Evolutionary conservation across 2,797 vertebrate genomes (phyloP).

Genomic region (Falco naumanni): DNA sequence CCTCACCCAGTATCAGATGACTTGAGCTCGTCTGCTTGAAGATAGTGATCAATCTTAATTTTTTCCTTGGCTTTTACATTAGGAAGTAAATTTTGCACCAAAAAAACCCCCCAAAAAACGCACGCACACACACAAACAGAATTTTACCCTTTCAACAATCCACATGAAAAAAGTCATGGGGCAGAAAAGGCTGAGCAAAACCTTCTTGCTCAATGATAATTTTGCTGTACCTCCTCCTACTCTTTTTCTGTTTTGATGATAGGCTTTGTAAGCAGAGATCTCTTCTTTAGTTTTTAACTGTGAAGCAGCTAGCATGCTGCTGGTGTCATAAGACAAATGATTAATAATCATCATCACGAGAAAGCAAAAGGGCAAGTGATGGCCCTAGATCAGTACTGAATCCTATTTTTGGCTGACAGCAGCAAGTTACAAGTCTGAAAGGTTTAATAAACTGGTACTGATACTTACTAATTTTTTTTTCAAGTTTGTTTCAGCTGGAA

Average conservation of each 20-base stretch:
- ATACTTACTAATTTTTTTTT: neutral
- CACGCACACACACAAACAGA: too few relatives aligned
- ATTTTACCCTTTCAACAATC: neutral
- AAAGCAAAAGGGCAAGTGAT: neutral
- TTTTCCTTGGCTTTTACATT: neutral
- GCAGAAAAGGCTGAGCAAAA: neutral
- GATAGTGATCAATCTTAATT: neutral
- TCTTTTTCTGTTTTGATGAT: neutral
- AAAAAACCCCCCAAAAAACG: neutral
- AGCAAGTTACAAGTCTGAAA: neutral
- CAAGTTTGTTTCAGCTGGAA: neutral
- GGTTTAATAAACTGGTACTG: neutral
- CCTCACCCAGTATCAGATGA: neutral
- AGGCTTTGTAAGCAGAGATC: neutral
- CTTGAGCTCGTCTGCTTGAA: neutral
- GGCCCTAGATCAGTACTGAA: neutral
- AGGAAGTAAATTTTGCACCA: neutral
- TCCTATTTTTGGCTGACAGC: neutral
- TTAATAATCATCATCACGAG: neutral
- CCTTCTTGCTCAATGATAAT: neutral
- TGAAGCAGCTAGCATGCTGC: neutral
- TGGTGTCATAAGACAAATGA: slow-evolving; percentile 6
- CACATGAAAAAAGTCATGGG: neutral
- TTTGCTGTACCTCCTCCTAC: neutral
- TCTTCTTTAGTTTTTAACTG: neutral